Base-by-base conservation (phyloP, 1,140 invertebrate genomes). In the Caenorhabditis latens region DNA sequence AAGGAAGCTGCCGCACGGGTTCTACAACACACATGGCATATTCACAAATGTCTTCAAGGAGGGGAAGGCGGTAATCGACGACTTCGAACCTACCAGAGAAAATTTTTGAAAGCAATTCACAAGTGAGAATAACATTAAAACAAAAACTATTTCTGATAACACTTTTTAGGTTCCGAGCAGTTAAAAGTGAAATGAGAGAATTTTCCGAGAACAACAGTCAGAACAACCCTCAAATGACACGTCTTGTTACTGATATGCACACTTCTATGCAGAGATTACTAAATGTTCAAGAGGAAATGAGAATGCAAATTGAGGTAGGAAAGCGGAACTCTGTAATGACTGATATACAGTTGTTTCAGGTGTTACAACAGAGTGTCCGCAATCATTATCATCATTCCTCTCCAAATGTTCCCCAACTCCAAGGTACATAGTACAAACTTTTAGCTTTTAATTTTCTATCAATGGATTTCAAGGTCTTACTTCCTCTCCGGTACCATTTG, bases 1-100 rank as follows among this genome's bases (percentile, higher is more conserved):
- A 92, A 92, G 86, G 71, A 92, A 58, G 91, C 91, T 19, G 91
- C 91, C 6, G 91, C 91, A 4, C 67, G 86, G 84, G 91, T 92
- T 42, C 85, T 92, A 46, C 92, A 92, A 86, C 92, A 92, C 53
- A 92, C 92, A 14, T 92, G 91, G 91, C 86, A 90, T 32, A 92
- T 92, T 63, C 92, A 92, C 75, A 90, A 89, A 55, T 90, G 90
- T 85, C 82, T 91, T 16, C 86, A 92, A 43, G 67, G 87, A 11
- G 87, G 83, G 46, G 83, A 89, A 42, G 79, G 86, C 14, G 65
- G 88, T 6, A 91, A 92, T 86, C 89, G 88, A 32, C 57, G 88
- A 16, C 83, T 92, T 19, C 50, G 91, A 79, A 65, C 61, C 40
- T 91, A 92, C 84, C 91, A 92, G 85, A 58, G 91, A 14, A 90